Evolutionary conservation across 2,888 invertebrate genomes (phyloP), one percentile per base, ranked within the genome.

Genomic region (Lochmaea capreae): DNA sequence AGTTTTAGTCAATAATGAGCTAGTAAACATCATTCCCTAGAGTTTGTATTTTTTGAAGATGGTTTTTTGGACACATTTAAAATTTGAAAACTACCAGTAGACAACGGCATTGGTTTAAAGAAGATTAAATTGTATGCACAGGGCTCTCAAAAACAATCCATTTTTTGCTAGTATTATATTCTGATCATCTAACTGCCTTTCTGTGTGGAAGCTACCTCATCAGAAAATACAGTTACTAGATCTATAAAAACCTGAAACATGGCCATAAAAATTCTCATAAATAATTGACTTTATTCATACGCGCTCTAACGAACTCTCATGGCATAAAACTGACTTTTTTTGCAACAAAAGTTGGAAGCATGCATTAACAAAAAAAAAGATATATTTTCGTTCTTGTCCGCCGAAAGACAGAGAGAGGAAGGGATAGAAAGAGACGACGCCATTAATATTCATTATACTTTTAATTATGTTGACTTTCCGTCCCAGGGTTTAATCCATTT

Each of bases 371-470:
- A 68, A 61, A 71, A 58, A 46, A 46, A 46, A 75, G 74, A 77
- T 76, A 75, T 81, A 76, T 78, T 80, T 81, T 77, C 75, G 80
- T 80, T 80, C 80, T 80, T 81, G 80, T 80, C 79, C 77, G n/a
- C 18, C 8, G 22, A 63, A 61, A 61, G 33, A 61, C 39, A 61
- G 62, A 62, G 3, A 61, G n/a, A 61, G 61, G 9, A 39, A 61
- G 43, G 54, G 54, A 18, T 16, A 16, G 54, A 10, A 54, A 16
- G 79, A 79, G 79, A 80, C 80, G 79, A 72, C 76, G 72, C 78
- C 83, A 84, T 84, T 84, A 83, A 84, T 84, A 84, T 84, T 84
- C 84, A 84, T 84, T 84, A 82, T 80, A 81, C 81, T 84, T 84
- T 83, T 84, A 84, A 84, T 84, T 84, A 84, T 82, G 82, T 81